Base-by-base conservation (phyloP, 2,888 invertebrate genomes). In the Pseudococcus longispinus region DNA sequence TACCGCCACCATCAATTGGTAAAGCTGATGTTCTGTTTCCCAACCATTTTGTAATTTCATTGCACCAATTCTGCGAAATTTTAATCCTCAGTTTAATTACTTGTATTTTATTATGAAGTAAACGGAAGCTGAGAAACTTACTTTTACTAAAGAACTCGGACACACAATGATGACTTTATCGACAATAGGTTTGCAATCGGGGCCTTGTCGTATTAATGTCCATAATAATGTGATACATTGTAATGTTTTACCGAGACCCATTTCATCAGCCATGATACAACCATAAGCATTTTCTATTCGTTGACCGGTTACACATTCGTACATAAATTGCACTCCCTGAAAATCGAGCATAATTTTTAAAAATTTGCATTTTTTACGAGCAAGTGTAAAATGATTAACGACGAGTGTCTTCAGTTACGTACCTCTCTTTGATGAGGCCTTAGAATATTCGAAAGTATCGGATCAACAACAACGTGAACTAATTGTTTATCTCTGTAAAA, bases 251-350 rank as follows among this genome's bases (percentile, higher is more conserved):
- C 99, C 99, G 51, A 99, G 92, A 89, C 96, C 98, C 99, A 99
- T 99, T 93, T 99, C 99, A 91, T 99, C 99, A 3, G 99, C 99
- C 99, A 99, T 99, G 82, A 99, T 99, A 90, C 99, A 99, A 0
- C 99, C 99, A 91, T 93, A 95, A 42, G 95, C 95, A 88, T 94
- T 93, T 87, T 95, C 95, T 89, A 98, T 97, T 89, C 97, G 95
- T 60, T 93, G 92, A 0, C 99, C 99, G 11, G 96, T 97, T 3
- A 99, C 98, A 92, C 99, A 99, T 90, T 99, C 98, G 90, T 98
- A 99, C 98, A 99, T 98, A 90, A 99, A 99, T 90, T 96, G 96
- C 0, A 99, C 99, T 51, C 99, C 99, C 93, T 93, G 90, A 60
- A 87, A 88, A 87, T 85, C 42, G n/a, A n/a, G n/a, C n/a, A n/a